Evolutionary conservation across 2,888 invertebrate species (phyloP), one percentile per base, ranked within the genome.

Genomic region (Heteromyza rotundicornis): DNA sequence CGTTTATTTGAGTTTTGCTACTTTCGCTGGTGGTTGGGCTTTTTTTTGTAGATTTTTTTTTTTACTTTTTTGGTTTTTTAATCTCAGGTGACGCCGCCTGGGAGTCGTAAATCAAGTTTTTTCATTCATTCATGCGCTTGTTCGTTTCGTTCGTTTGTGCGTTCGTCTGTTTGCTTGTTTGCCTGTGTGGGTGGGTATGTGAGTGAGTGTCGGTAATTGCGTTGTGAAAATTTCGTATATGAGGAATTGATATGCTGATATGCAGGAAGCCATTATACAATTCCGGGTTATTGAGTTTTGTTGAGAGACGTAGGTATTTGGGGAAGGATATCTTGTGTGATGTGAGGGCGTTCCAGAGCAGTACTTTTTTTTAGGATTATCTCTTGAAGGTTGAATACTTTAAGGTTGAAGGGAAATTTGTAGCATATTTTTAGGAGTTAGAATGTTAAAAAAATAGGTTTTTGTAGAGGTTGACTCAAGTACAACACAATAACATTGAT

Each of bases 21-120:
- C 71, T 70, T 73, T 22, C 20, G 36, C 50, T 62, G 47, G 27
- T 19, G 12, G 23, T 57, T 23, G 27, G 36, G 51, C 56, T 51
- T 47, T 23, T 57, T 54, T 19, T 19, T 40, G 40, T 52, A 40
- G 17, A 52, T 53, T 55, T 54, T 47, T 62, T 52, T 53, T 57
- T 66, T 54, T 59, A 40, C 63, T 66, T 40, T 68, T 68, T 73
- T 74, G 68, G 71, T 71, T 75, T 80, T 80, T 80, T 80, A 79
- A 79, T 79, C 80, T 80, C 80, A 80, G 80, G 81, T 80, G 81
- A 79, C 80, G 81, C 77, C 81, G 79, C 80, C 73, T 79, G 79
- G 80, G 79, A 76, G 80, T 79, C 79, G 79, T 79, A 79, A 79
- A 79, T 79, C 79, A 79, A 65, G 54, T 59, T 50, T 51, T 61